Conservation (phyloP, 2,888 invertebrate species). For the Gymnocheta viridis region DNA sequence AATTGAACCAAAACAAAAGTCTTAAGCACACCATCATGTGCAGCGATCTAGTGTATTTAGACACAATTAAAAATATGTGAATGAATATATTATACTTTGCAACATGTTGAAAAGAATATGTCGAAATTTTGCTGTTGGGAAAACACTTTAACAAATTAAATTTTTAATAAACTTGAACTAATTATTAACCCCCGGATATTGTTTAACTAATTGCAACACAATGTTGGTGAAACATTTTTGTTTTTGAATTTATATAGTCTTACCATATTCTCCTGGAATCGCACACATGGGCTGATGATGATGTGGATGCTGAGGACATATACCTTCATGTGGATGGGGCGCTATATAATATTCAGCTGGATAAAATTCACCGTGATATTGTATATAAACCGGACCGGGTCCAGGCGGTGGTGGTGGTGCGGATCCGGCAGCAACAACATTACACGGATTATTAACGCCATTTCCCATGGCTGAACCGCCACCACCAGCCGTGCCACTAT, state of each 20-base stretch:
- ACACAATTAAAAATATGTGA: no score
- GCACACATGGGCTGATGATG: conserved; percentile 87
- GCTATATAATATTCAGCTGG: conserved; percentile 81
- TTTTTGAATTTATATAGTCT: conserved; percentile 75
- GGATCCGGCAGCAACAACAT: conserved; percentile 73
- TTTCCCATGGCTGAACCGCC: conserved; percentile 63
- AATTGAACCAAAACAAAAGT: no score
- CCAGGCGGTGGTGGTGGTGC: conserved; percentile 73
- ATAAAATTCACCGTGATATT: conserved; percentile 81
- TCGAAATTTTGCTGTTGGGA: no score
- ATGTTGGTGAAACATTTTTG: neutral
- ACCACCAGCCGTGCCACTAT: conserved; percentile 65
- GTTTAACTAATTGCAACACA: neutral
- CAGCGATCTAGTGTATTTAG: no score
- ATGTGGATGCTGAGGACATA: conserved; percentile 84
- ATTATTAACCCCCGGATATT: no score
- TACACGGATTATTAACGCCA: conserved; percentile 64
- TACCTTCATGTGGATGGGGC: conserved; percentile 81
- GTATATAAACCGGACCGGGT: conserved; percentile 80
- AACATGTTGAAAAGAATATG: no score
- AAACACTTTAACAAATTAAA: no score
- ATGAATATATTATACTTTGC: no score
- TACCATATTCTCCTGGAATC: conserved; percentile 89
- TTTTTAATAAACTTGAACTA: no score
- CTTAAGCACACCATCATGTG: no score